Evolutionary conservation across 2,797 vertebrate genomes (phyloP).

Genomic region (Naso thynnoides): DNA sequence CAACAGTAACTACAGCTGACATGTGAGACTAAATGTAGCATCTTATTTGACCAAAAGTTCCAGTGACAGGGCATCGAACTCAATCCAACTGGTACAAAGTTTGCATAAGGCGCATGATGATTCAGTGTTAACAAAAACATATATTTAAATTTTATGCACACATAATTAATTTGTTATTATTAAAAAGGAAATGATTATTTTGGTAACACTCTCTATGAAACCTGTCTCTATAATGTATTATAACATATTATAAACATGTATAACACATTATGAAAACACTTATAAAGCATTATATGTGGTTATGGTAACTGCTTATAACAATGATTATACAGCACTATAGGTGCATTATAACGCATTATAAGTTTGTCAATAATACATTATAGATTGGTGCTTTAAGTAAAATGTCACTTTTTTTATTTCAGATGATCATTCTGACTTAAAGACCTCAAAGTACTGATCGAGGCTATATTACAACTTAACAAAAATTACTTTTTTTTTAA

Average conservation of each 20-base stretch:
- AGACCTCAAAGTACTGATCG: not conserved
- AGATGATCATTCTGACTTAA: not conserved
- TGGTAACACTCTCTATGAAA: too few relatives aligned
- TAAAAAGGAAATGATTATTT: too few relatives aligned
- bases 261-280: too few relatives aligned
- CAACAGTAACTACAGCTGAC: constrained; percentile 67
- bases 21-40: constrained; percentile 50
- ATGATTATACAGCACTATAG: too few relatives aligned
- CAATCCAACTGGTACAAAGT: not conserved
- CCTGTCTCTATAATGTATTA: too few relatives aligned
- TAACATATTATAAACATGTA: too few relatives aligned
- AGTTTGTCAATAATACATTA: too few relatives aligned
- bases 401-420: not conserved
- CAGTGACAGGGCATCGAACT: not conserved
- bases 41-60: constrained; percentile 29
- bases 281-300: too few relatives aligned
- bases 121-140: not conserved
- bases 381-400: too few relatives aligned
- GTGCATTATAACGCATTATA: too few relatives aligned
- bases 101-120: not conserved
- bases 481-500: not conserved
- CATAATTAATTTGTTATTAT: not conserved
- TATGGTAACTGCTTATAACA: too few relatives aligned
- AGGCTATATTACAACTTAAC: not conserved
- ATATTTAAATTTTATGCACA: not conserved